Evolutionary conservation across 1,140 invertebrate genomes (phyloP).

Genomic region (Ceratoteleas bidentatus): DNA sequence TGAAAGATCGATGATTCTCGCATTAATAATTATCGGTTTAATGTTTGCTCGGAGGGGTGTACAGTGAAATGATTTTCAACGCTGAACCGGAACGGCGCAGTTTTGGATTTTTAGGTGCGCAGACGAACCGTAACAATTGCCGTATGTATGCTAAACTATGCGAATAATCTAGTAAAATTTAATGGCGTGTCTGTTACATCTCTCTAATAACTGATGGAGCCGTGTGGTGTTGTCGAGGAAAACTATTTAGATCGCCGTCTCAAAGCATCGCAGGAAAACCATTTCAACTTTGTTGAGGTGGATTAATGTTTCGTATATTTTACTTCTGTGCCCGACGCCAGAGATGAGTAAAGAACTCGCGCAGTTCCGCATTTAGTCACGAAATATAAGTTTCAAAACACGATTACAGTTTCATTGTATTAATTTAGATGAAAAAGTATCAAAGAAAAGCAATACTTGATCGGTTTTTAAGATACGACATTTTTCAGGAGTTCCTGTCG

Average conservation of each 20-base stretch:
- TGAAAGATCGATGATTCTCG: neutral
- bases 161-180: conserved; percentile 37
- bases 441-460: too few species aligned
- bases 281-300: conserved; percentile 27
- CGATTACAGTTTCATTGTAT: too few species aligned
- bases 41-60: neutral
- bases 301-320: conserved; percentile 25
- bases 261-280: conserved; percentile 36
- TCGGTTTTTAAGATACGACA: too few species aligned
- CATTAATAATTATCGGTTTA: neutral
- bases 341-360: conserved; percentile 4
- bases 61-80: neutral
- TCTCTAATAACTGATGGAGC: conserved; percentile 30
- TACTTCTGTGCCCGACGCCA: conserved; percentile 5
- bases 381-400: conserved; percentile 1
- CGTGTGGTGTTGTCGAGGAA: conserved; percentile 19
- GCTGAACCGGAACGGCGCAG: neutral
- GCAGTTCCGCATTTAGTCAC: neutral
- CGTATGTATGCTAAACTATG: conserved; percentile 8
- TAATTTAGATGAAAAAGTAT: too few species aligned
- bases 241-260: conserved; percentile 37
- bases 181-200: conserved; percentile 28
- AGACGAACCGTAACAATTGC: conserved; percentile 9
- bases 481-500: too few species aligned
- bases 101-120: conserved; percentile 8